Percentiles rank a stretch among this genome's conserved stretches.
Evolutionary conservation across 37 sponge, comb jelly and placozoan species (phyloP).

Genomic region (Corticium candelabrum): DNA sequence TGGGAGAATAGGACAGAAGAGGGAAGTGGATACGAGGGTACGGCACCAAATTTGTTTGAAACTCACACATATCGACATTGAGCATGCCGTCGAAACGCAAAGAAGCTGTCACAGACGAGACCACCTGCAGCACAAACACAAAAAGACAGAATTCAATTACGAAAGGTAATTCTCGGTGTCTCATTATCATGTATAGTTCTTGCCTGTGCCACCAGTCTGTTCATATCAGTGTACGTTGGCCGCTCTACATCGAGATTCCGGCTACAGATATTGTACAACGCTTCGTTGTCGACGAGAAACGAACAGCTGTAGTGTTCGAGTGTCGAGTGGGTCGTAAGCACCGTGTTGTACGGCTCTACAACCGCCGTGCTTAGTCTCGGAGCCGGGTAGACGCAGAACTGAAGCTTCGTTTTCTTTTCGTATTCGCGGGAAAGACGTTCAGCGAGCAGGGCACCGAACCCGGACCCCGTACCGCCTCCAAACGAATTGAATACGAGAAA

Average conservation of each 20-base stretch:
- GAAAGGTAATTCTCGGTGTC: no score
- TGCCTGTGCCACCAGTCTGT: slow-evolving; percentile 77
- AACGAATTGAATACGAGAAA: slow-evolving; percentile 84
- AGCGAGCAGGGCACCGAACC: slow-evolving; percentile 74
- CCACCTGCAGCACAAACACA: no score
- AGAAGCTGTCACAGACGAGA: slow-evolving; percentile 91
- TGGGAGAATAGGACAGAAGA: slow-evolving; percentile 80
- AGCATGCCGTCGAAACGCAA: slow-evolving; percentile 88
- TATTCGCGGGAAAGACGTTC: slow-evolving; percentile 79
- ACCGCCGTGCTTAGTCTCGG: slow-evolving; percentile 74
- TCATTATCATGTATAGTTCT: no score
- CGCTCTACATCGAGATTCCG: slow-evolving; percentile 75
- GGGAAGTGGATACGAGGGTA: slow-evolving; percentile 80
- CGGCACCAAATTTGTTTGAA: slow-evolving; percentile 94
- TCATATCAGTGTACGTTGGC: slow-evolving; percentile 75
- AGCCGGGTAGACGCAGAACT: slow-evolving; percentile 79
- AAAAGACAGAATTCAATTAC: no score
- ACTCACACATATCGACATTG: slow-evolving; percentile 89
- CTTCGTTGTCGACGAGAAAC: slow-evolving; percentile 96
- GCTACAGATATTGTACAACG: slow-evolving; percentile 83
- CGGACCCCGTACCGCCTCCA: slow-evolving; percentile 86
- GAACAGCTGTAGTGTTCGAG: slow-evolving; percentile 85
- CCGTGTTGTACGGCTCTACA: slow-evolving; percentile 94
- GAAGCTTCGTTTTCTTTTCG: slow-evolving; percentile 79
- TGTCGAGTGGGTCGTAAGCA: slow-evolving; percentile 86